These are phyloP conservation scores for Stenolophus ochropezus DNA, from an alignment of 2,888 invertebrate species.

Conservation along the genomic window DNA sequence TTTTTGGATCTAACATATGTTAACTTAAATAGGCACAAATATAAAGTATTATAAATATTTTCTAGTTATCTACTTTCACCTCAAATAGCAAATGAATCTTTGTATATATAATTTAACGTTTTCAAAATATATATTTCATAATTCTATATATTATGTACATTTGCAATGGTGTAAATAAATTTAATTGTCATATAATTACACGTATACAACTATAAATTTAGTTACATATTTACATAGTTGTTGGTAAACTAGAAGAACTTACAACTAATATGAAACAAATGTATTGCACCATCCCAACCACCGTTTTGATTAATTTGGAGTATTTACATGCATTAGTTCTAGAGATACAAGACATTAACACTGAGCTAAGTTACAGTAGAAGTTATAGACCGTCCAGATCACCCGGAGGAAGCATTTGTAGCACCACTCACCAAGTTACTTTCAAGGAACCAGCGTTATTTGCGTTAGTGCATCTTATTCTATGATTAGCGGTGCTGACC, in stretches of 20 bases:
- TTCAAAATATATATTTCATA: slow-evolving; percentile 41
- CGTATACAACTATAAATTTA: slow-evolving; percentile 53
- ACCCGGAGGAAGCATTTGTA: slow-evolving; percentile 40
- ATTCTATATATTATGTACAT: slow-evolving; percentile 44
- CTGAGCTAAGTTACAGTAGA: slow-evolving; percentile 15
- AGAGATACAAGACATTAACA: slow-evolving; percentile 29
- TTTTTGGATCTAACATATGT: slow-evolving; percentile 13
- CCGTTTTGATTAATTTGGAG: slow-evolving; percentile 64
- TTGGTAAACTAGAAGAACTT: slow-evolving; percentile 8
- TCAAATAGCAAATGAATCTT: slow-evolving; percentile 34
- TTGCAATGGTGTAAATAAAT: slow-evolving; percentile 8
- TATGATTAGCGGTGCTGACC: slow-evolving; percentile 85
- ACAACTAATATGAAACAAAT: slow-evolving; percentile 25
- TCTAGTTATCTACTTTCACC: slow-evolving; percentile 43
- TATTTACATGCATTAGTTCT: slow-evolving; percentile 44
- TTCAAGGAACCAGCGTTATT: slow-evolving; percentile 35
- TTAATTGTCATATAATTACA: slow-evolving; percentile 44
- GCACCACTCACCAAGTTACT: slow-evolving; percentile 45
- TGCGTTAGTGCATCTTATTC: slow-evolving; percentile 69
- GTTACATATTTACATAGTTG: slow-evolving; percentile 43
- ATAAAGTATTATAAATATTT: slow-evolving; percentile 41
- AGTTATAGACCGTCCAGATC: neutral
- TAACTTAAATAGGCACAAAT: slow-evolving; percentile 39
- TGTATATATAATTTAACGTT: slow-evolving; percentile 16
- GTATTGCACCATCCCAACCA: slow-evolving; percentile 74